Evolutionary conservation across 2,797 vertebrate species (phyloP), one percentile per base, ranked within the genome.

Genomic region (Pelodytes ibericus): DNA sequence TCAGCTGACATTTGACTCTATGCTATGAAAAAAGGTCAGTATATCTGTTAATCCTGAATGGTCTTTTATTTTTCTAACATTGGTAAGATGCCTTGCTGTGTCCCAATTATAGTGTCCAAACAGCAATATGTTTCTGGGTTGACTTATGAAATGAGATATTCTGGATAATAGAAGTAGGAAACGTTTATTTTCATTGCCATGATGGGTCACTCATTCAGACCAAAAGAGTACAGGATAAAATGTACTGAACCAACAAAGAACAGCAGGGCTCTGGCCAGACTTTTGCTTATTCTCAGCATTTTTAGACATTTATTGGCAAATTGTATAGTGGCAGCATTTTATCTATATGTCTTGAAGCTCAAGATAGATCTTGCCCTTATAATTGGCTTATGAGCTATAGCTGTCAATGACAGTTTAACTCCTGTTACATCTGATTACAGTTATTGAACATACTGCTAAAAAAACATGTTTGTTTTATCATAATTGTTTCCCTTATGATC

Each of bases 11-110:
- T 79, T 51, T 18, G 16, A 77, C 79, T 56, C 80, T 74, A 77
- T 30, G 57, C 20, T 83, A 81, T 65, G 83, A 78, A 80, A 56
- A 80, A 64, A 77, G 68, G 59, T 5, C 53, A 65, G 8, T 1
- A 2, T 51, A 56, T 63, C 18, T 74, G 47, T 84, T 83, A 44
- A 57, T 86, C 75, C 84, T 81, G 75, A 77, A 68, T 59, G 29
- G 74, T 22, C 39, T 84, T 84, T 86, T 77, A 80, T 85, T 86
- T 86, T 31, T 80, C 41, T 2, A 1, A 27, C 58, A 44, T 49
- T 74, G 75, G 79, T 69, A 51, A 81, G 64, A 53, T 74, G 24
- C 41, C 72, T 74, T 64, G 26, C 75, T 74, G 67, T 69, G 56
- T 57, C 69, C 29, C 74, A 81, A 83, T 82, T 79, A 70, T 75